These are phyloP conservation scores for Rostratula benghalensis DNA, from an alignment of 2,113 vertebrate genomes.

Conservation along the genomic window DNA sequence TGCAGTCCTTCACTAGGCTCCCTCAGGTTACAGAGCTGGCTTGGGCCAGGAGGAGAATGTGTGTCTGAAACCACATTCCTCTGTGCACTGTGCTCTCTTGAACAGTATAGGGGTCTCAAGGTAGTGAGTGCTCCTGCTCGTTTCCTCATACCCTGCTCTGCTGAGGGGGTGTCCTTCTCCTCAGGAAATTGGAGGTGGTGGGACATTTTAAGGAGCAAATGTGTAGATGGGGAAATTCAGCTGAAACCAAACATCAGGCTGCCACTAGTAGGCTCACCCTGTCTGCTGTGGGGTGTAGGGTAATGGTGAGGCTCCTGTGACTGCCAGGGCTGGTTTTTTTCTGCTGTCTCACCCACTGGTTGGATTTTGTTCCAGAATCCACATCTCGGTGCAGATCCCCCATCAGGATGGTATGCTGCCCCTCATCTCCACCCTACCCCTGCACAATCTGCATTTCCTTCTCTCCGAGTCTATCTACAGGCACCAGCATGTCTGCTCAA, in stretches of 20 bases:
- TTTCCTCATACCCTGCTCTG: fast-evolving
- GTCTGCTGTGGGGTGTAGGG: background rate
- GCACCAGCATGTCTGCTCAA: conserved; percentile 97
- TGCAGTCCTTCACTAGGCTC: background rate
- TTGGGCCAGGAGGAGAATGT: fast-evolving
- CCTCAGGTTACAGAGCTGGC: background rate
- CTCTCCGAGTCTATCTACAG: conserved; percentile 97
- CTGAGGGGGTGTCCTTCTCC: background rate
- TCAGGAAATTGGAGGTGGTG: background rate
- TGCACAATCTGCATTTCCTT: conserved; percentile 97
- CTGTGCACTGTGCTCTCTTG: fast-evolving
- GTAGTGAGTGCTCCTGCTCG: fast-evolving
- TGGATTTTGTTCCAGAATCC: conserved; percentile 81
- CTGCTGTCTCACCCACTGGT: background rate
- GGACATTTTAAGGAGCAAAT: background rate
- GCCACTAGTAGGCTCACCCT: background rate
- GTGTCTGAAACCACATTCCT: background rate
- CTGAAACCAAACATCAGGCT: background rate
- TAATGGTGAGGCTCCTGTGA: background rate
- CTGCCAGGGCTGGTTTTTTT: background rate
- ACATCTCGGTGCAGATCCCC: conserved; percentile 97
- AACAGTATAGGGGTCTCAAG: fast-evolving
- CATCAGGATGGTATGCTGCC: conserved; percentile 99
- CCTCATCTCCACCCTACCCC: conserved; percentile 92
- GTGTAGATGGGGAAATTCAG: background rate